These are phyloP conservation scores for Pygmarrhopalites habei DNA, from an alignment of 1,140 invertebrate genomes.

Conservation along the genomic window DNA sequence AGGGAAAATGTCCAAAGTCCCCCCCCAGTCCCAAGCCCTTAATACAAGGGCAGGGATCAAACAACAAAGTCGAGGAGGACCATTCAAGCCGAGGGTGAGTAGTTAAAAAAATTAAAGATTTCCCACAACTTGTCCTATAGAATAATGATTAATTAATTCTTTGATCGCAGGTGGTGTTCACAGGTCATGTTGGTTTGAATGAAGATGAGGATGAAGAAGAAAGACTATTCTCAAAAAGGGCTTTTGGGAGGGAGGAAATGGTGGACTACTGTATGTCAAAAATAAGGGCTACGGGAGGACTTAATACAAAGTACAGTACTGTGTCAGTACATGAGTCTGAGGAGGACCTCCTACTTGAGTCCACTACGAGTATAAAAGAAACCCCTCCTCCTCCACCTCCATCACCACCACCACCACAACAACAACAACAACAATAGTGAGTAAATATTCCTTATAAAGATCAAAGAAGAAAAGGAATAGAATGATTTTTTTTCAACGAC, in stretches of 20 bases:
- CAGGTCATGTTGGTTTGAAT: neutral
- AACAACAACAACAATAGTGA: too few species aligned
- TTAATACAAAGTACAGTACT: neutral
- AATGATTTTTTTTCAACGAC: too few species aligned
- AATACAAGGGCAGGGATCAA: neutral
- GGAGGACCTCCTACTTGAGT: too few species aligned
- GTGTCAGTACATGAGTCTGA: too few species aligned
- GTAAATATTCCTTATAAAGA: too few species aligned
- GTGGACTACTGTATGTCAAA: neutral
- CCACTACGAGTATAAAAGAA: too few species aligned
- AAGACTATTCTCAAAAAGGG: neutral
- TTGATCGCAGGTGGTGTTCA: constrained; percentile 6
- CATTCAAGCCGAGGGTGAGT: neutral
- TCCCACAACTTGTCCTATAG: neutral
- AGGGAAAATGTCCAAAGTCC: neutral
- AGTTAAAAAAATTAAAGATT: neutral
- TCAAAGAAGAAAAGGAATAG: too few species aligned
- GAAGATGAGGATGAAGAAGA: constrained; percentile 11
- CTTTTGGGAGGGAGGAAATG: neutral
- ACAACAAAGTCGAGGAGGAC: neutral
- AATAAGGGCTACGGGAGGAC: neutral
- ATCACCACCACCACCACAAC: too few species aligned
- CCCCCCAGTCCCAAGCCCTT: neutral
- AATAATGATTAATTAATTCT: neutral
- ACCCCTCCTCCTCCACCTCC: too few species aligned